These are phyloP conservation scores for Tichodroma muraria DNA, from an alignment of 2,113 vertebrate genomes.

Conservation along the genomic window DNA sequence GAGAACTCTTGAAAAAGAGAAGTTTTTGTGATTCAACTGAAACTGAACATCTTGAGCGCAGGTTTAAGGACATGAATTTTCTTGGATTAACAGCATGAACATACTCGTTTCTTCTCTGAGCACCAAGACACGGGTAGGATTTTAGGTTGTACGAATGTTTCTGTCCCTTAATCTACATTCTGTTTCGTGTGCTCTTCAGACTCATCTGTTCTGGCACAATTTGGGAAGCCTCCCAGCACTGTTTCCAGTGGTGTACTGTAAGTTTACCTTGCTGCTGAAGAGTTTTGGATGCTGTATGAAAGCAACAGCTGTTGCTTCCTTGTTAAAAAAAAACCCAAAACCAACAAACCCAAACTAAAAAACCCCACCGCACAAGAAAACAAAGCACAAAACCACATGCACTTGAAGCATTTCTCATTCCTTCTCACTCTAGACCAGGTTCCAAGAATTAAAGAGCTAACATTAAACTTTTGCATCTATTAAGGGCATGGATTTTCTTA, in stretches of 20 bases:
- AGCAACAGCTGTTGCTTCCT: slow-evolving; percentile 51
- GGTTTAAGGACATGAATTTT: neutral
- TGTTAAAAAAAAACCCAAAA: neutral
- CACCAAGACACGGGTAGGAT: neutral
- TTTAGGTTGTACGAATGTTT: neutral
- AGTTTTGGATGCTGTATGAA: slow-evolving; percentile 25
- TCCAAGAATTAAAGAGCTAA: slow-evolving; percentile 21
- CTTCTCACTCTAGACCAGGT: slow-evolving; percentile 50
- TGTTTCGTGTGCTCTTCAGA: neutral
- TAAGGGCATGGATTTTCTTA: neutral
- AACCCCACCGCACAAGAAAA: neutral
- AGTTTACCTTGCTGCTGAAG: neutral
- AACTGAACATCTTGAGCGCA: neutral
- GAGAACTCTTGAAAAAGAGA: neutral
- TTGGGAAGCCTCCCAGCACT: neutral
- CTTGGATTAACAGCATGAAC: neutral
- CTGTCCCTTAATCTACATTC: neutral
- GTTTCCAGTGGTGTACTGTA: neutral
- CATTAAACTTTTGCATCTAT: neutral
- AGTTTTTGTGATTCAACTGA: neutral
- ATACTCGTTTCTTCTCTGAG: neutral
- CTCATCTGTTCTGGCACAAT: neutral
- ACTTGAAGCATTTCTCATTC: slow-evolving; percentile 29
- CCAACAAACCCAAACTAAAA: neutral
- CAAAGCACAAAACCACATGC: slow-evolving; percentile 35